A percentile compares a stretch with the other conserved stretches of the same genome.
Conservation (phyloP, 92 coral and sea anemone genomes). For the Epizoanthus stellaris region DNA sequence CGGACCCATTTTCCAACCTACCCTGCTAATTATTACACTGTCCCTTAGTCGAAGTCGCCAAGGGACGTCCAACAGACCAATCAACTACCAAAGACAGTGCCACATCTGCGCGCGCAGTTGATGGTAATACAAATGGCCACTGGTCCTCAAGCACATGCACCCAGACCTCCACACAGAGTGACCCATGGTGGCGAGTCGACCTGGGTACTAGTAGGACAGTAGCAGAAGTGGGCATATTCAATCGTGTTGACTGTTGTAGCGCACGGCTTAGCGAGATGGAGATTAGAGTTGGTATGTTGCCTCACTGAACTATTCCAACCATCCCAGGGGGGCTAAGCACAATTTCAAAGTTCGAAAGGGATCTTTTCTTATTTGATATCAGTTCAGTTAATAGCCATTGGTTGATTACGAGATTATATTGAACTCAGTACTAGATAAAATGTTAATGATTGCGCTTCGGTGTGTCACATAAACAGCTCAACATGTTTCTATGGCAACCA, state of each 20-base stretch:
- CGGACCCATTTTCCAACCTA: too few relatives aligned
- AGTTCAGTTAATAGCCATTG: too few relatives aligned
- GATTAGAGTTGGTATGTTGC: background rate
- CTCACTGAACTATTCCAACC: too few relatives aligned
- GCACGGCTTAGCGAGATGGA: slow-evolving; percentile 8
- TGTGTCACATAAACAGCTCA: too few relatives aligned
- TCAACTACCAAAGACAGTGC: background rate
- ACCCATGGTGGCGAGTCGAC: slow-evolving; percentile 28
- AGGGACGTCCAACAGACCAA: slow-evolving; percentile 7
- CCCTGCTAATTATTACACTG: too few relatives aligned
- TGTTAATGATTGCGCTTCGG: too few relatives aligned
- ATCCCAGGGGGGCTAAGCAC: too few relatives aligned
- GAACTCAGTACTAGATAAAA: too few relatives aligned
- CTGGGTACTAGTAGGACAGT: slow-evolving; percentile 1
- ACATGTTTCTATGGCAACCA: too few relatives aligned
- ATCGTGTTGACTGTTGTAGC: slow-evolving; percentile 9
- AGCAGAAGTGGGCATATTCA: slow-evolving; percentile 2
- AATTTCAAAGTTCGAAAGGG: too few relatives aligned
- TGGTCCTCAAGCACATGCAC: slow-evolving; percentile 4
- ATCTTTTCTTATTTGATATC: too few relatives aligned
- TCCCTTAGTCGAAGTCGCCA: slow-evolving; percentile 3
- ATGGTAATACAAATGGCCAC: slow-evolving; percentile 11
- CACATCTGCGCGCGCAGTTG: slow-evolving; percentile 4
- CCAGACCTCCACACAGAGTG: background rate
- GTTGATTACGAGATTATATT: too few relatives aligned